Percentiles rank a stretch among this genome's conserved stretches.
phyloP scores from a whole-genome alignment of 1,140 invertebrate species.

The Phocides pigmalion region DNA sequence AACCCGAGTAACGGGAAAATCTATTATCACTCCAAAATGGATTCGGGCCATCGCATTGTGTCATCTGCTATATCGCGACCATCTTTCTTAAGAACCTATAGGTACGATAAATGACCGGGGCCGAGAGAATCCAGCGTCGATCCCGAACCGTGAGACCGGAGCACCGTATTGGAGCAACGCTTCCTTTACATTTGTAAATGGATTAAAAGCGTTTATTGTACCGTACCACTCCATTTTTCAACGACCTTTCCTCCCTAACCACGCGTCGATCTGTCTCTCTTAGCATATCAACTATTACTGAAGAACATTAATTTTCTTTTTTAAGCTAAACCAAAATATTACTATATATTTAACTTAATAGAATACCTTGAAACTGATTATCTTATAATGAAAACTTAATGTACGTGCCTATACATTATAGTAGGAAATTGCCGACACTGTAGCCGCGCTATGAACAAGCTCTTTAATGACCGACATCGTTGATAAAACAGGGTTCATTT shows the following conservation, averaged over 20 bases:
- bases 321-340: too few species aligned
- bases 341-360: too few species aligned
- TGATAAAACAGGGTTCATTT: too few species aligned
- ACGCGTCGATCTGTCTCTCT: constrained; percentile 32
- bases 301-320: too few species aligned
- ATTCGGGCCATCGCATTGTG: constrained; percentile 70
- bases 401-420: too few species aligned
- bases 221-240: constrained; percentile 39
- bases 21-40: constrained; percentile 67
- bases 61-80: constrained; percentile 62
- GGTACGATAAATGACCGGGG: constrained; percentile 52
- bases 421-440: too few species aligned
- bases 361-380: too few species aligned
- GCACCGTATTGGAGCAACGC: constrained; percentile 5
- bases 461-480: too few species aligned
- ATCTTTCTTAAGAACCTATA: constrained; percentile 50
- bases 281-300: too few species aligned
- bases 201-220: constrained; percentile 50
- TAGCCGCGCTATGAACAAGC: too few species aligned
- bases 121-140: constrained; percentile 13
- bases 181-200: constrained; percentile 63
- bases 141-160: constrained; percentile 25
- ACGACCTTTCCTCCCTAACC: constrained; percentile 35
- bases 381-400: too few species aligned
- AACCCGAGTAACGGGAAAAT: constrained; percentile 43